Percentiles rank a stretch among this genome's conserved stretches.
Evolutionary conservation across 2,797 vertebrate species (phyloP).

Genomic region (Galagoides demidoff): DNA sequence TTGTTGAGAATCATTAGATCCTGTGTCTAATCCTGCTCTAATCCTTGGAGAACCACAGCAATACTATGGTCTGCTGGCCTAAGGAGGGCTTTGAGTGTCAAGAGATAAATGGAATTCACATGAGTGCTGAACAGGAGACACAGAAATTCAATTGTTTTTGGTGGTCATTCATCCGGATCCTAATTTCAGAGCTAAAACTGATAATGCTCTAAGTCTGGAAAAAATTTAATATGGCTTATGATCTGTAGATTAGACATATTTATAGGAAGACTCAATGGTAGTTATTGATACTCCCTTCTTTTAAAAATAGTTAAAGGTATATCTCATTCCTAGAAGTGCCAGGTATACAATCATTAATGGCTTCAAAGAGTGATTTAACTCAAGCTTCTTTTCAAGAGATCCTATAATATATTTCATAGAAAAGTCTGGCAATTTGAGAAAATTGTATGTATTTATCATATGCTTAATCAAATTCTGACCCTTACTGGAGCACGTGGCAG

Average conservation of each 20-base stretch:
- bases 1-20: background rate
- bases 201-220: background rate
- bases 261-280: background rate
- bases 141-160: background rate
- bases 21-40: background rate
- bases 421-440: background rate
- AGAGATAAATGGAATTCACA: background rate
- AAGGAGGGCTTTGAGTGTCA: background rate
- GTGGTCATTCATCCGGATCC: background rate
- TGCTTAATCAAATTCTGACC: background rate
- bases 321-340: background rate
- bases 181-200: background rate
- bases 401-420: background rate
- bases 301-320: background rate
- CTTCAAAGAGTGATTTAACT: background rate
- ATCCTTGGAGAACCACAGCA: background rate
- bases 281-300: background rate
- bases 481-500: background rate
- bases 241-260: background rate
- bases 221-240: background rate
- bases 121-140: rapidly evolving
- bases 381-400: background rate
- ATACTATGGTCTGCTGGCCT: too few species aligned
- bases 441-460: background rate
- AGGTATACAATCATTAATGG: background rate